Conservation (phyloP, 2,888 invertebrate species). For the Epistrophella euchroma region DNA sequence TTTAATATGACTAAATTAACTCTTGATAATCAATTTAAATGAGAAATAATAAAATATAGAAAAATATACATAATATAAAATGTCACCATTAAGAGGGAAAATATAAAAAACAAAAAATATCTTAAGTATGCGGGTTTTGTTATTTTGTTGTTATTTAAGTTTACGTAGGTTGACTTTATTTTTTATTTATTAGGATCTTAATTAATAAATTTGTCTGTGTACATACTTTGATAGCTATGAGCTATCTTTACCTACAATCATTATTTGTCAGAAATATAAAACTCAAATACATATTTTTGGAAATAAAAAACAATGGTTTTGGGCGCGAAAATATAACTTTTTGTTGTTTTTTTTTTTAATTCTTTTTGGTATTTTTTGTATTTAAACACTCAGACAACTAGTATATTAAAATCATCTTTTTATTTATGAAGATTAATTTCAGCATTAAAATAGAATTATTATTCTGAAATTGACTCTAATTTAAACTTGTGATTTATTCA, state of each 20-base stretch:
- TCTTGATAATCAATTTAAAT: constrained; percentile 56
- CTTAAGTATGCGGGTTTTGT: constrained; percentile 17
- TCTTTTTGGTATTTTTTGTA: no score
- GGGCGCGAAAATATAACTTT: background rate
- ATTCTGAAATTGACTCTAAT: no score
- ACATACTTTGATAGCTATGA: constrained; percentile 4
- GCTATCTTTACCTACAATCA: no score
- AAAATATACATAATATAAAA: constrained; percentile 21
- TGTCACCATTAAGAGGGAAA: background rate
- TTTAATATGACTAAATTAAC: constrained; percentile 9
- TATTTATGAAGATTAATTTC: no score
- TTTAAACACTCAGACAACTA: no score
- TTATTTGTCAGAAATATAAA: background rate
- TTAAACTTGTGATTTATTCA: no score
- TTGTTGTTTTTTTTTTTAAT: no score
- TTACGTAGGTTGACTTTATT: background rate
- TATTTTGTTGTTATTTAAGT: background rate
- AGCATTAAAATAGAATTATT: no score
- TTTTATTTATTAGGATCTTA: constrained; percentile 16
- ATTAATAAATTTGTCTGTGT: background rate
- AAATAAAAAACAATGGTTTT: background rate
- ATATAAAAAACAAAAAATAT: background rate
- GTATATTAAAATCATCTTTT: no score
- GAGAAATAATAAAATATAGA: constrained; percentile 27
- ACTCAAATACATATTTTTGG: background rate